Conservation (phyloP, 1,140 invertebrate genomes). For the Solen grandis region DNA sequence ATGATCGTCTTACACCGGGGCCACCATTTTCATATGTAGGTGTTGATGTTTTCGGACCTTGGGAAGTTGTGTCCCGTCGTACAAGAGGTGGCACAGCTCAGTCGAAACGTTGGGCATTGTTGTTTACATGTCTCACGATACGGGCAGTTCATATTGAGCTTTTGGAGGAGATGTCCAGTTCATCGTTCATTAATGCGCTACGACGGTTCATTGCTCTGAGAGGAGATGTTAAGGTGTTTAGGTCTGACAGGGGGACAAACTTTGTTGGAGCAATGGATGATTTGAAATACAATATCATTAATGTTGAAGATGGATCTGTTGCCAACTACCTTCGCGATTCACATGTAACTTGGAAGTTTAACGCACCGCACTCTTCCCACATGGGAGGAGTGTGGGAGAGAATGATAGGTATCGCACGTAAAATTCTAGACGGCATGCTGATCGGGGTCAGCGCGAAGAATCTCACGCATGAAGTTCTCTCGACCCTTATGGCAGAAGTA, state of each 20-base stretch:
- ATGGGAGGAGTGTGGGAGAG: slow-evolving; percentile 55
- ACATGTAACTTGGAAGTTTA: slow-evolving; percentile 1
- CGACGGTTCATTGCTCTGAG: slow-evolving; percentile 53
- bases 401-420: slow-evolving; percentile 43
- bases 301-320: slow-evolving; percentile 11
- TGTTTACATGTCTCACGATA: no score
- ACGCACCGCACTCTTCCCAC: no score
- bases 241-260: slow-evolving; percentile 61
- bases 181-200: slow-evolving; percentile 58
- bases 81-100: no score
- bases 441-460: slow-evolving; percentile 20
- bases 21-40: no score
- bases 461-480: slow-evolving; percentile 49
- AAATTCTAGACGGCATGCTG: slow-evolving; percentile 48
- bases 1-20: no score
- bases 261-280: slow-evolving; percentile 55
- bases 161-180: slow-evolving; percentile 49
- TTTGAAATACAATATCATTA: not conserved
- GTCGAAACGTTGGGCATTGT: no score
- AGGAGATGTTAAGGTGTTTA: slow-evolving; percentile 43
- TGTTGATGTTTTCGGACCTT: no score
- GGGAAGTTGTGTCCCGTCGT: no score
- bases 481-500: slow-evolving; percentile 53
- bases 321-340: not conserved
- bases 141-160: no score